Conservation (phyloP, 1,140 invertebrate genomes). For the Orchesella cincta region DNA sequence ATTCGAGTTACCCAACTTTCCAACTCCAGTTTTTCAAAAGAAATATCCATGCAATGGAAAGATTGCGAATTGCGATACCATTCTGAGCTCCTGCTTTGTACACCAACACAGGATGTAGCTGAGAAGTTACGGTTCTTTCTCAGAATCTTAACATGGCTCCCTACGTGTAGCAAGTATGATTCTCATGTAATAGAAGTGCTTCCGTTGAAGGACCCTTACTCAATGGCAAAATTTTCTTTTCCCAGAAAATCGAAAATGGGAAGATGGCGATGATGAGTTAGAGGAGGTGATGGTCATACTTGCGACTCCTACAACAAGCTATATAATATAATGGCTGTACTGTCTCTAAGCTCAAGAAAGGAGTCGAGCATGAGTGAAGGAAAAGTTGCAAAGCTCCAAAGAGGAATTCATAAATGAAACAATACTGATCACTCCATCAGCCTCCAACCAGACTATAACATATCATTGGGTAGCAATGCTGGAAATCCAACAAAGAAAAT, state of each 20-base stretch:
- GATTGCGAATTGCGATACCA: too few species aligned
- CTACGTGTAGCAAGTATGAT: neutral
- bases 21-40: neutral
- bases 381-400: neutral
- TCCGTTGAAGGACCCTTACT: neutral
- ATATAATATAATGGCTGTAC: neutral
- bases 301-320: neutral
- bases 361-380: neutral
- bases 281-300: neutral
- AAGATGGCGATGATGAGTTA: neutral
- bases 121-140: neutral
- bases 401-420: conserved; percentile 2
- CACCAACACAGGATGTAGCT: neutral
- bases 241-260: neutral
- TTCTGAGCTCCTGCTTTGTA: neutral
- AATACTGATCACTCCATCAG: conserved; percentile 1
- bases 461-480: too few species aligned
- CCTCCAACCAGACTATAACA: neutral
- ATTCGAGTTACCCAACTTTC: neutral
- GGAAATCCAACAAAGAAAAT: neutral
- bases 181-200: neutral
- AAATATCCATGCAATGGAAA: neutral
- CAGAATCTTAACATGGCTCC: neutral
- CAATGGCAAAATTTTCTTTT: neutral
- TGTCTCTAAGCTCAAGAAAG: neutral